phyloP scores from a whole-genome alignment of 2,888 invertebrate species.

The Acleris literana region DNA sequence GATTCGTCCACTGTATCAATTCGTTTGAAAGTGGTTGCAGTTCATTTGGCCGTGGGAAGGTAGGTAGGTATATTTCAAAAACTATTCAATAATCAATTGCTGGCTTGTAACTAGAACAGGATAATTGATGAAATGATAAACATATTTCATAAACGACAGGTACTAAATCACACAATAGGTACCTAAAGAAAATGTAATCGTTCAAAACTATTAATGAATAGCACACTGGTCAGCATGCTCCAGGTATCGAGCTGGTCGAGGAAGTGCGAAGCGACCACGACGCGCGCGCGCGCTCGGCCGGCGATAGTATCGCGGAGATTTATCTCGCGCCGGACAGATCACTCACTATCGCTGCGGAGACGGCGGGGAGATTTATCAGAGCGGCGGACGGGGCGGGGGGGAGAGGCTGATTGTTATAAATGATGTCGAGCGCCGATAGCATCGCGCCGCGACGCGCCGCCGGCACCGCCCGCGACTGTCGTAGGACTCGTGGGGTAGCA shows the following conservation, averaged over 20 bases:
- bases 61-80: too few species aligned
- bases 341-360: slow-evolving; percentile 3
- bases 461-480: neutral
- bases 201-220: too few species aligned
- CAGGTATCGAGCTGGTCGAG: neutral
- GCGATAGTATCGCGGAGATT: slow-evolving; percentile 21
- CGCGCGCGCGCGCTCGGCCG: neutral
- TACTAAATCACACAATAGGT: too few species aligned
- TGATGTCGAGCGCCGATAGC: slow-evolving; percentile 32
- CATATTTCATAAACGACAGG: too few species aligned
- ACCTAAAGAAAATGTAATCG: too few species aligned
- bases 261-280: slow-evolving; percentile 21
- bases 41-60: too few species aligned
- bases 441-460: slow-evolving; percentile 17
- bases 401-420: slow-evolving; percentile 34
- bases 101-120: too few species aligned
- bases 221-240: neutral
- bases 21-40: too few species aligned
- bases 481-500: too few species aligned
- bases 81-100: too few species aligned
- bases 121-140: too few species aligned
- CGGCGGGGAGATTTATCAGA: slow-evolving; percentile 22
- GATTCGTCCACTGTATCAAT: too few species aligned
- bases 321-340: slow-evolving; percentile 9
- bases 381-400: slow-evolving; percentile 1